A percentile compares a stretch with the other conserved stretches of the same genome.
phyloP scores from a whole-genome alignment of 2,888 invertebrate genomes.

The Microctonus hyperodae region DNA sequence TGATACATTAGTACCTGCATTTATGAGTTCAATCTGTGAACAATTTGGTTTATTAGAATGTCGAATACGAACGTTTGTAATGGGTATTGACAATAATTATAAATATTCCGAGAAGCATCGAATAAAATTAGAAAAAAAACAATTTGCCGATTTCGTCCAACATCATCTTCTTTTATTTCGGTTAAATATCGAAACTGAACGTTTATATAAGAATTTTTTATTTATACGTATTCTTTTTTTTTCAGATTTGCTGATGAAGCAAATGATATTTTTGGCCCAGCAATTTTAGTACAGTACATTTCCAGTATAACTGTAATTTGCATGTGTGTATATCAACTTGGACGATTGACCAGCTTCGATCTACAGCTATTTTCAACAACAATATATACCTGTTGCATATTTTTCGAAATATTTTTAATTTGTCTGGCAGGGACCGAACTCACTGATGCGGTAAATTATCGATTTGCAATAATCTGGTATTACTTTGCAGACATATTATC shows the following conservation, averaged over 20 bases:
- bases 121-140: neutral
- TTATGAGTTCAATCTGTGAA: neutral
- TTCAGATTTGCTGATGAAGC: neutral
- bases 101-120: neutral
- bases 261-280: neutral
- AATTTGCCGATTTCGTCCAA: neutral
- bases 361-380: neutral
- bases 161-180: neutral
- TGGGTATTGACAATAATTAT: neutral
- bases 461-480: neutral
- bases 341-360: neutral
- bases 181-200: too few species aligned
- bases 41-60: slow-evolving; percentile 1
- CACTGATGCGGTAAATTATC: neutral
- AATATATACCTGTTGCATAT: neutral
- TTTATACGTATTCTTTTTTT: too few species aligned
- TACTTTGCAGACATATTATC: neutral
- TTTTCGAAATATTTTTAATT: neutral
- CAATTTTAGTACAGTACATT: neutral
- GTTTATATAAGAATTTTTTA: too few species aligned
- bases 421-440: neutral
- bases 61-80: neutral
- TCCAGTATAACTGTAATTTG: neutral
- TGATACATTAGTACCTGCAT: slow-evolving; percentile 4
- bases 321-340: neutral